phyloP scores from a whole-genome alignment of 2,113 vertebrate species.

The Microcebus tavaratra region DNA sequence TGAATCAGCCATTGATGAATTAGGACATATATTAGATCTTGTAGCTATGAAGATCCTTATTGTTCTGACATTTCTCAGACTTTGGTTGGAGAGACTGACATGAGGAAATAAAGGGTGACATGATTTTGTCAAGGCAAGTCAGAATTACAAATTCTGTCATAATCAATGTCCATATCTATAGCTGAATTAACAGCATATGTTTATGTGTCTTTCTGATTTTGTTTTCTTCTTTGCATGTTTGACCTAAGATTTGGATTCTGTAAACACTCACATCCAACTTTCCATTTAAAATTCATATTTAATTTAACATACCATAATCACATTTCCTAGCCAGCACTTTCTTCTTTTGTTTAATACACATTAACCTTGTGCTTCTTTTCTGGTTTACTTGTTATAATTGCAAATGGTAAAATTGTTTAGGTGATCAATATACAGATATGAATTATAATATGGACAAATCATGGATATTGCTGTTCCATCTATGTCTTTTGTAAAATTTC shows the following conservation, averaged over 20 bases:
- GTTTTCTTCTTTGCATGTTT: not conserved
- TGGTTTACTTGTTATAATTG: not conserved
- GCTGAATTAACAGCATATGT: not conserved
- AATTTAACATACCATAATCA: not conserved
- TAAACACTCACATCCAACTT: not conserved
- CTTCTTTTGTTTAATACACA: not conserved
- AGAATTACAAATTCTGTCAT: not conserved
- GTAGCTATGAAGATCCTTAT: not conserved
- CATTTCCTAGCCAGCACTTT: not conserved
- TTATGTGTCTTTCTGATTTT: not conserved
- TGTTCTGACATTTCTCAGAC: not conserved
- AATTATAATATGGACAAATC: not conserved
- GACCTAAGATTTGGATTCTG: not conserved
- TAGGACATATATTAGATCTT: not conserved
- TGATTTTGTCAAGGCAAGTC: not conserved
- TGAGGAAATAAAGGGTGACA: not conserved
- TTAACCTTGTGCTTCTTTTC: not conserved
- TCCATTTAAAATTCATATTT: constrained; percentile 6
- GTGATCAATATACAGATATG: not conserved
- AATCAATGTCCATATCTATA: not conserved
- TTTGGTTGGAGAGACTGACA: not conserved
- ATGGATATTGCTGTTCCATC: not conserved
- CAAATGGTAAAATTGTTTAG: not conserved
- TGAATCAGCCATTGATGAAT: not conserved
- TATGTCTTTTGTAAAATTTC: not conserved